Base-by-base conservation (phyloP, 2,888 invertebrate species). In the Pachymerium ferrugineum region DNA sequence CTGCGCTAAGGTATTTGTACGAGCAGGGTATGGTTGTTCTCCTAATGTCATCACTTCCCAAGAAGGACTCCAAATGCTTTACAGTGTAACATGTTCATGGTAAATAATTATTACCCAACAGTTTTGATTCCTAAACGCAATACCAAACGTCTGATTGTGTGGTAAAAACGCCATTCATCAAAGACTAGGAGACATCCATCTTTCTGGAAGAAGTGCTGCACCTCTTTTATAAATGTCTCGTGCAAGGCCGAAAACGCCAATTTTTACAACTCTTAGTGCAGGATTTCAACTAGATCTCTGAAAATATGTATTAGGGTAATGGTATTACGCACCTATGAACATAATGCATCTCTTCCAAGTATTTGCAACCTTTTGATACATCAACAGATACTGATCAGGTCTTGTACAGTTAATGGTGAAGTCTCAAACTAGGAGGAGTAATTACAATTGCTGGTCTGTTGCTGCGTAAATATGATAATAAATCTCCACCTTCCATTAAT, bases 21-120 rank as follows among this genome's bases (percentile, higher is more conserved):
- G 87, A 10, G 94, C 95, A 5, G 93, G 94, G 84, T 99, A 99
- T 0, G 99, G 99, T 81, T 97, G 95, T 81, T 96, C 94, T 0
- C 98, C 98, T 71, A 98, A 84, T 0, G 97, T 94, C 81, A 98
- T 88, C 70, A 98, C 93, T 86, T 99, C 99, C 97, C 97, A 98
- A 97, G 88, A 2, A 98, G 85, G 0, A 98, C 84, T 54, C 85
- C 85, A 80, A 84, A 86, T 3, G 85, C 82, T 85, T 85, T 85
- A 79, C 76, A 38, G 16, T 16, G 16, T 16, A 29, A 62, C 12
- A 19, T n/a, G n/a, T n/a, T n/a, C 25, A 29, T 12, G 5, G 22
- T 12, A 16, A 67, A 19, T 70, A 33, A 35, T 38, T 5, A 38
- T 6, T 71, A 6, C 38, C 29, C 75, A n/a, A n/a, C n/a, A n/a